A percentile compares a stretch with the other conserved stretches of the same genome.
phyloP scores from a whole-genome alignment of 1,140 invertebrate genomes.

The Trichogramma pretiosum region DNA sequence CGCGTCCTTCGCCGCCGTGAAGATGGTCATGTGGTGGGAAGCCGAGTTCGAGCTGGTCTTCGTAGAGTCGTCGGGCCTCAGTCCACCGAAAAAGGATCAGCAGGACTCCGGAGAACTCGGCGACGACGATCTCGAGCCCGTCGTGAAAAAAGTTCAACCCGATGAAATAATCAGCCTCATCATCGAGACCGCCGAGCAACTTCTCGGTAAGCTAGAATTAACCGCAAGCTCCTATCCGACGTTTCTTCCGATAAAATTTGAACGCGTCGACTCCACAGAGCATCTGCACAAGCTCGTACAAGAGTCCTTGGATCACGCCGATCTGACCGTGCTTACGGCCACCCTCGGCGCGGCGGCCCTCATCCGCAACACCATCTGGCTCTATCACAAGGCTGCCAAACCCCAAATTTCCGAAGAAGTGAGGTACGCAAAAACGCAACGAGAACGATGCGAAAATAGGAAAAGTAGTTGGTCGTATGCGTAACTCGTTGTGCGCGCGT shows the following conservation, averaged over 20 bases:
- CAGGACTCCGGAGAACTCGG: background rate
- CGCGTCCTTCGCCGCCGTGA: constrained; percentile 70
- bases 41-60: constrained; percentile 57
- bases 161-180: constrained; percentile 60
- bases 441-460: too few relatives aligned
- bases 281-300: constrained; percentile 69
- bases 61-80: constrained; percentile 45
- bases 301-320: constrained; percentile 71
- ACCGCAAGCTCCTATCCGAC: background rate
- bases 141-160: constrained; percentile 61
- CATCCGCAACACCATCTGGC: constrained; percentile 65
- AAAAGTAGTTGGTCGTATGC: too few relatives aligned
- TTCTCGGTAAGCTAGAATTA: constrained; percentile 39
- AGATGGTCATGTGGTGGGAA: constrained; percentile 70
- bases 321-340: constrained; percentile 65
- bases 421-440: constrained; percentile 28
- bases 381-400: constrained; percentile 56
- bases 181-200: constrained; percentile 58
- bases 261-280: constrained; percentile 38
- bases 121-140: constrained; percentile 38
- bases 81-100: constrained; percentile 10
- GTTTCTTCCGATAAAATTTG: background rate
- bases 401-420: constrained; percentile 29
- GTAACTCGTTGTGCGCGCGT: too few relatives aligned
- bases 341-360: constrained; percentile 69